Conservation (phyloP, 1,140 invertebrate species). For the Panonychus citri region DNA sequence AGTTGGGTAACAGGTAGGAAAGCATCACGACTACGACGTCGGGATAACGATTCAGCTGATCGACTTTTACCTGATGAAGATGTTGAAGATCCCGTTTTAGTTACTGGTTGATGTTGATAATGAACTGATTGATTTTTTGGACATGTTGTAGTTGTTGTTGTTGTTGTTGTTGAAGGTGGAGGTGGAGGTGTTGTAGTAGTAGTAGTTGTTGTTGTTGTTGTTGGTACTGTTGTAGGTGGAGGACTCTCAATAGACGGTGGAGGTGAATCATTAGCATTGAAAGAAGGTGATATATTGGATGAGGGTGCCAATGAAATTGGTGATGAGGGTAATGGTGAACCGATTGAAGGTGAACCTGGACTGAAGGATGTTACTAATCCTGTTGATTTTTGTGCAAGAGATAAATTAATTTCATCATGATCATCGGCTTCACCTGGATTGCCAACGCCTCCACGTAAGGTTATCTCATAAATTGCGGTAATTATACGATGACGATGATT, state of each 20-base stretch:
- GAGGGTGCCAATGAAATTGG: too few species aligned
- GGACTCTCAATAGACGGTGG: too few species aligned
- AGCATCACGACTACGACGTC: slow-evolving; percentile 27
- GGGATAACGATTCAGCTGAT: not conserved
- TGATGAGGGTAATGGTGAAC: too few species aligned
- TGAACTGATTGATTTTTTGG: not conserved
- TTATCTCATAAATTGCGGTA: slow-evolving; percentile 58
- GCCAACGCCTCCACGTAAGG: slow-evolving; percentile 16
- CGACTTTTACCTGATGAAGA: too few species aligned
- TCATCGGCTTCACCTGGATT: not conserved
- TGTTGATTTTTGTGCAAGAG: not conserved
- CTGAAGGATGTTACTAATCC: not conserved
- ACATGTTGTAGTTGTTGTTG: not conserved
- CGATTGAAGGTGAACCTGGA: too few species aligned
- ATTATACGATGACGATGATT: slow-evolving; percentile 58
- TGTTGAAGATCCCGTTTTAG: not conserved
- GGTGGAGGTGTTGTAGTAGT: not conserved
- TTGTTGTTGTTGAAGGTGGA: not conserved
- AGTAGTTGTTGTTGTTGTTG: too few species aligned
- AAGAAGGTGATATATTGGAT: too few species aligned
- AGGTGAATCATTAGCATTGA: too few species aligned
- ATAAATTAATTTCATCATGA: not conserved
- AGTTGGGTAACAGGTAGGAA: slow-evolving; percentile 42
- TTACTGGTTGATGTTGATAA: not conserved
- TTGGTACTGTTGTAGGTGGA: too few species aligned